A percentile compares a stretch with the other conserved stretches of the same genome.
These are phyloP conservation scores for Machimus atricapillus DNA, from an alignment of 2,888 invertebrate species.

Conservation along the genomic window DNA sequence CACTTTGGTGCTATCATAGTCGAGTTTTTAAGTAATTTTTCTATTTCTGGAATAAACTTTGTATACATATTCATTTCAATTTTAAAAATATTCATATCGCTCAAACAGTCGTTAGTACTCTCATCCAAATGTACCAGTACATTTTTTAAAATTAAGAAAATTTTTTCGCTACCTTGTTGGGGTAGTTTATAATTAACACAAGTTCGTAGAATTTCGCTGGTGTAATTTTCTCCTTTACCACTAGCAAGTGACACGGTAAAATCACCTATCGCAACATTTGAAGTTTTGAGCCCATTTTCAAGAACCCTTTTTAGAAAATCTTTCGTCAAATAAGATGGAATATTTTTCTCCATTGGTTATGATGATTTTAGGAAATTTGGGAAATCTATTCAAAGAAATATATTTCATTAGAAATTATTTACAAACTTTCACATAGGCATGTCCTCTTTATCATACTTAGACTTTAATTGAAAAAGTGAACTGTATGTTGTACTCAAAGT, in stretches of 20 bases:
- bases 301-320: slow-evolving; percentile 51
- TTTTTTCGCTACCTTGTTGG: slow-evolving; percentile 54
- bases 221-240: slow-evolving; percentile 60
- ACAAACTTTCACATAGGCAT: too few relatives aligned
- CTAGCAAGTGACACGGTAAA: slow-evolving; percentile 55
- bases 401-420: too few relatives aligned
- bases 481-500: too few relatives aligned
- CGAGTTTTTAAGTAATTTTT: slow-evolving; percentile 59
- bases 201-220: slow-evolving; percentile 59
- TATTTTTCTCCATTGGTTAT: background rate
- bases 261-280: slow-evolving; percentile 55
- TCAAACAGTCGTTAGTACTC: slow-evolving; percentile 59
- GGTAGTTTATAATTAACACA: slow-evolving; percentile 56
- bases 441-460: too few relatives aligned
- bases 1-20: slow-evolving; percentile 57
- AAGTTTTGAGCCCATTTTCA: slow-evolving; percentile 56
- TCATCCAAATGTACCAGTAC: slow-evolving; percentile 59
- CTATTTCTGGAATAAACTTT: slow-evolving; percentile 61
- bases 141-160: slow-evolving; percentile 58
- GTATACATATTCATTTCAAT: slow-evolving; percentile 62
- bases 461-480: too few relatives aligned
- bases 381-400: too few relatives aligned
- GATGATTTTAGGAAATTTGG: too few relatives aligned
- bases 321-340: background rate
- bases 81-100: slow-evolving; percentile 61